phyloP scores from a whole-genome alignment of 1,140 invertebrate genomes.

The Trichonephila clavata region DNA sequence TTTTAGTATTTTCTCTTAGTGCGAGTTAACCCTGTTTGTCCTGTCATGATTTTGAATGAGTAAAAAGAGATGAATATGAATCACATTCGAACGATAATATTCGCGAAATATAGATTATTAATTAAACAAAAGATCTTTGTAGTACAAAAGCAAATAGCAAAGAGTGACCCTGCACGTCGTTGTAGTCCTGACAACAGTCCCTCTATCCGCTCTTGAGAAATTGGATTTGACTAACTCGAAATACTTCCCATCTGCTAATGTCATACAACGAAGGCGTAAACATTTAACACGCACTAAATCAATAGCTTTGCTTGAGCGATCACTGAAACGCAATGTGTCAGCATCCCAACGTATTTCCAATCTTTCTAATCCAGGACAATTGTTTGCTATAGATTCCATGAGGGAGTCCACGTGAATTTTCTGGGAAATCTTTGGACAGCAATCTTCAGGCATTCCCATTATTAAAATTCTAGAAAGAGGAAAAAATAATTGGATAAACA shows the following conservation, averaged over 20 bases:
- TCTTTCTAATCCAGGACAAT: slow-evolving; percentile 92
- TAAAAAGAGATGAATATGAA: slow-evolving; percentile 37
- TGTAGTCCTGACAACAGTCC: slow-evolving; percentile 96
- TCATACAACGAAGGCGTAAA: slow-evolving; percentile 90
- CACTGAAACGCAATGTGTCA: slow-evolving; percentile 98
- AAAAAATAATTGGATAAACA: not conserved
- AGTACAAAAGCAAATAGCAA: slow-evolving; percentile 94
- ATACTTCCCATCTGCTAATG: slow-evolving; percentile 97
- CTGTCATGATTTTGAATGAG: slow-evolving; percentile 23
- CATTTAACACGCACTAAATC: slow-evolving; percentile 94
- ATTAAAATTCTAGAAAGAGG: slow-evolving; percentile 91
- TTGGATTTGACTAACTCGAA: slow-evolving; percentile 99
- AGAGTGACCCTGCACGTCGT: slow-evolving; percentile 95
- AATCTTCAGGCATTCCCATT: slow-evolving; percentile 97
- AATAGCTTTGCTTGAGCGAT: slow-evolving; percentile 95
- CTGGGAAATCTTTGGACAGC: slow-evolving; percentile 95
- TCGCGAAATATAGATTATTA: slow-evolving; percentile 23
- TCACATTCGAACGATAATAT: slow-evolving; percentile 17
- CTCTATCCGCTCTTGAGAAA: slow-evolving; percentile 97
- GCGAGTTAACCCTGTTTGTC: not conserved
- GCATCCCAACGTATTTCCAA: slow-evolving; percentile 99
- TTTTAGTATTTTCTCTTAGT: not conserved
- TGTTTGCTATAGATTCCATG: slow-evolving; percentile 98
- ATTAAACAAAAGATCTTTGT: slow-evolving; percentile 94
- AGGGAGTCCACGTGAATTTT: slow-evolving; percentile 94